phyloP scores from a whole-genome alignment of 2,888 invertebrate species.

The Gerris lacustris region DNA sequence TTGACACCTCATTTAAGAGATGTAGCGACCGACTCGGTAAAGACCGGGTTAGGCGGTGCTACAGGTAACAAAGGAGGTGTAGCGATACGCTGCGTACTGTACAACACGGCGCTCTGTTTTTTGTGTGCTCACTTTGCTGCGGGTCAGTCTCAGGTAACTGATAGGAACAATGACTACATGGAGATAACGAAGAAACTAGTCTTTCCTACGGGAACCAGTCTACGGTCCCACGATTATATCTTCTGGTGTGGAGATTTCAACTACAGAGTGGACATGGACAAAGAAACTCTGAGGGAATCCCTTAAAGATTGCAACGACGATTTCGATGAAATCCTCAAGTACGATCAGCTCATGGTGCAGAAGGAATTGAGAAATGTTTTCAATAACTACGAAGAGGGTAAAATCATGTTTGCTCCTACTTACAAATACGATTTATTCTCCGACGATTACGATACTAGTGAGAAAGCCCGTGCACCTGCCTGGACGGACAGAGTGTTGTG shows the following conservation, averaged over 20 bases:
- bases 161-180: constrained; percentile 91
- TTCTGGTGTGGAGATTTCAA: constrained; percentile 99
- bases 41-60: constrained; percentile 94
- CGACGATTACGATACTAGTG: constrained; percentile 97
- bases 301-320: constrained; percentile 53
- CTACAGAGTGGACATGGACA: constrained; percentile 90
- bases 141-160: constrained; percentile 90
- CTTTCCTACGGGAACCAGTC: constrained; percentile 81
- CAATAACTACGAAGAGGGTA: constrained; percentile 84
- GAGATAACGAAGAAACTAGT: constrained; percentile 85
- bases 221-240: constrained; percentile 93
- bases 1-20: constrained; percentile 80
- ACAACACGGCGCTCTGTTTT: constrained; percentile 91
- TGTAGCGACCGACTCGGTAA: constrained; percentile 88
- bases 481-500: constrained; percentile 98
- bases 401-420: constrained; percentile 84
- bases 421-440: constrained; percentile 98
- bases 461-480: constrained; percentile 91
- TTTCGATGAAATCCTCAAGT: constrained; percentile 59
- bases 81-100: constrained; percentile 78
- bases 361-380: constrained; percentile 74
- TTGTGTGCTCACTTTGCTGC: constrained; percentile 97
- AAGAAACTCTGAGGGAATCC: constrained; percentile 80
- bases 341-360: constrained; percentile 67
- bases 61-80: constrained; percentile 69